Conservation (phyloP, 2,888 invertebrate species). For the Disparrhopalites patrizii region DNA sequence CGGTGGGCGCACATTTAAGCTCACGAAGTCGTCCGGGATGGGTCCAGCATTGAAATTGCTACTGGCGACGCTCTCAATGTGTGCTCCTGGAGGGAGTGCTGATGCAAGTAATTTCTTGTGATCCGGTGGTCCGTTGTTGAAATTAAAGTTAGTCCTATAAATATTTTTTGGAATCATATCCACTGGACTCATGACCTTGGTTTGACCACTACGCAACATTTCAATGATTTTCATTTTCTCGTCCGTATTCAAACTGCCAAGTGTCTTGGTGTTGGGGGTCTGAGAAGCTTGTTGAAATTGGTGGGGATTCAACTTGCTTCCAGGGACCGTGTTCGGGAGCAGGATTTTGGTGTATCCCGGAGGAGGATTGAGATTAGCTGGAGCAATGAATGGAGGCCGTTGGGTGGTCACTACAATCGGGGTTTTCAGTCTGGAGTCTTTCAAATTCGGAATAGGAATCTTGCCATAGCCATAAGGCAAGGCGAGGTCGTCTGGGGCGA, state of each 20-base stretch:
- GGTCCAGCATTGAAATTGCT: background rate
- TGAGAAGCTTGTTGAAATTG: constrained; percentile 17
- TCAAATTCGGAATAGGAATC: constrained; percentile 47
- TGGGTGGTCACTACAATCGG: background rate
- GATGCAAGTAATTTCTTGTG: constrained; percentile 27
- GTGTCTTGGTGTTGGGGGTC: constrained; percentile 30
- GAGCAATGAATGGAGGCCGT: constrained; percentile 21
- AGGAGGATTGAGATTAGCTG: constrained; percentile 34
- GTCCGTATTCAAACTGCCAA: constrained; percentile 34
- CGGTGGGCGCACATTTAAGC: background rate
- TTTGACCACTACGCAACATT: constrained; percentile 32
- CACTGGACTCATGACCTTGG: constrained; percentile 2
- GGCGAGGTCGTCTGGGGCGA: constrained; percentile 45
- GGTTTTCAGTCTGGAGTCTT: constrained; percentile 26
- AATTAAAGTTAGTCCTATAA: constrained; percentile 13
- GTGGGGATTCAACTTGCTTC: constrained; percentile 19
- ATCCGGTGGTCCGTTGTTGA: constrained; percentile 3
- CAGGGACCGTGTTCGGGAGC: constrained; percentile 34
- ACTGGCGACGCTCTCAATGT: constrained; percentile 33
- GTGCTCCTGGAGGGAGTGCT: constrained; percentile 36
- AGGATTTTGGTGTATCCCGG: constrained; percentile 44
- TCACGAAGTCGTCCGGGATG: constrained; percentile 1
- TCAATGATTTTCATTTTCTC: constrained; percentile 43
- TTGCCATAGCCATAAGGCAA: constrained; percentile 45
- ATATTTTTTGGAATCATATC: background rate